These are phyloP conservation scores for Podocnemis expansa DNA, from an alignment of 2,113 vertebrate genomes.

Conservation along the genomic window DNA sequence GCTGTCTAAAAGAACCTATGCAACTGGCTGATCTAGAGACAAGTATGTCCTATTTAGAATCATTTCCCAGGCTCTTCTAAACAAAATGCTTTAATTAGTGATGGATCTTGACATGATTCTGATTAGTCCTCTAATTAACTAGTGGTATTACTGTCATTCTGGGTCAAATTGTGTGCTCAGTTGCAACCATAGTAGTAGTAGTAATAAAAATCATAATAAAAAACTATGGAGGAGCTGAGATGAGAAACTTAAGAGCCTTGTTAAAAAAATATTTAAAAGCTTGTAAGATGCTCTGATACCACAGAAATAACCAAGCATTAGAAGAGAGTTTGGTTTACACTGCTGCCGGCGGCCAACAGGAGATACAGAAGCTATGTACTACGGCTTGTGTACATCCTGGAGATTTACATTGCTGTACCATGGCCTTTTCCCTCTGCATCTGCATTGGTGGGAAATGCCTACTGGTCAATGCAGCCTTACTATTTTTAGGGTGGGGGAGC, in stretches of 20 bases:
- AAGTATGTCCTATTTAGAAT: not conserved
- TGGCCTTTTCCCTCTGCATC: too few relatives aligned
- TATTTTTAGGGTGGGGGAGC: too few relatives aligned
- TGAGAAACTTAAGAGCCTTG: not conserved
- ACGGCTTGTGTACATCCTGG: too few relatives aligned
- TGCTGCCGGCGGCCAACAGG: too few relatives aligned
- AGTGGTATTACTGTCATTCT: not conserved
- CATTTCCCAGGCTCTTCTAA: not conserved
- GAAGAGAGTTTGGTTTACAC: not conserved
- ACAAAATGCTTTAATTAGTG: conserved; percentile 22
- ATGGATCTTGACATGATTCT: conserved; percentile 39
- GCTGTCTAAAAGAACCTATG: not conserved
- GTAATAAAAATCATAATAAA: not conserved
- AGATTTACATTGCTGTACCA: too few relatives aligned
- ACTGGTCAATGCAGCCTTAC: too few relatives aligned
- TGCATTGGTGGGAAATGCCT: too few relatives aligned
- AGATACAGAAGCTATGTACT: too few relatives aligned
- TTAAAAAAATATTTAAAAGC: not conserved
- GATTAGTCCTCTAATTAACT: conserved; percentile 42
- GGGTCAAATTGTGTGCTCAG: not conserved
- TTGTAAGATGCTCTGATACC: not conserved
- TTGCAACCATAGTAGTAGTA: not conserved
- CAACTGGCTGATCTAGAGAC: accelerated
- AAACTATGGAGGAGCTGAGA: not conserved
- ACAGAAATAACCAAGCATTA: not conserved